A percentile compares a stretch with the other conserved stretches of the same genome.
These are phyloP conservation scores for Crocodylus rhombifer DNA, from an alignment of 2,797 vertebrate genomes.

Conservation along the genomic window DNA sequence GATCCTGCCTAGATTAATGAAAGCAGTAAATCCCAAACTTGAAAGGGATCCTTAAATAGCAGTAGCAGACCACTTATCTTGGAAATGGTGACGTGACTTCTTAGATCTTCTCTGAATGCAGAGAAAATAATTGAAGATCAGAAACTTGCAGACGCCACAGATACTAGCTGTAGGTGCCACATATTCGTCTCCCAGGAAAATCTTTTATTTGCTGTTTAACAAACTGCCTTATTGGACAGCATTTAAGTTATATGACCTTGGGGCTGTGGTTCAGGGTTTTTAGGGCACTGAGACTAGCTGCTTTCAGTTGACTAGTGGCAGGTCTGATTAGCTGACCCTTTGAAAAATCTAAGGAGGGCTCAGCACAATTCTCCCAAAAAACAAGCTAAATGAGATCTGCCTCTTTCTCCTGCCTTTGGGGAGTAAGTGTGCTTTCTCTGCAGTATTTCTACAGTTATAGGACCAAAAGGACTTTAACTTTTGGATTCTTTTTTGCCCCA, in stretches of 20 bases:
- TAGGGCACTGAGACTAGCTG: background rate
- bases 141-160: rapidly evolving
- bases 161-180: background rate
- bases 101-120: background rate
- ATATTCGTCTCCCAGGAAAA: background rate
- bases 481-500: background rate
- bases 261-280: background rate
- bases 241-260: background rate
- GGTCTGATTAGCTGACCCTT: background rate
- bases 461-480: constrained; percentile 18
- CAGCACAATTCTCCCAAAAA: background rate
- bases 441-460: background rate
- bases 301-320: background rate
- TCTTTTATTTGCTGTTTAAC: background rate
- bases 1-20: background rate
- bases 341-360: rapidly evolving
- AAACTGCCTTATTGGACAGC: background rate
- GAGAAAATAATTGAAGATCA: background rate
- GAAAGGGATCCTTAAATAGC: background rate
- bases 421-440: background rate
- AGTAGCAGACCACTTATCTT: background rate
- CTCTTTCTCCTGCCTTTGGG: background rate
- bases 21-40: background rate
- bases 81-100: rapidly evolving
- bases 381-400: background rate